phyloP scores from a whole-genome alignment of 1,140 invertebrate genomes.

The Geopemphigus sp. region DNA sequence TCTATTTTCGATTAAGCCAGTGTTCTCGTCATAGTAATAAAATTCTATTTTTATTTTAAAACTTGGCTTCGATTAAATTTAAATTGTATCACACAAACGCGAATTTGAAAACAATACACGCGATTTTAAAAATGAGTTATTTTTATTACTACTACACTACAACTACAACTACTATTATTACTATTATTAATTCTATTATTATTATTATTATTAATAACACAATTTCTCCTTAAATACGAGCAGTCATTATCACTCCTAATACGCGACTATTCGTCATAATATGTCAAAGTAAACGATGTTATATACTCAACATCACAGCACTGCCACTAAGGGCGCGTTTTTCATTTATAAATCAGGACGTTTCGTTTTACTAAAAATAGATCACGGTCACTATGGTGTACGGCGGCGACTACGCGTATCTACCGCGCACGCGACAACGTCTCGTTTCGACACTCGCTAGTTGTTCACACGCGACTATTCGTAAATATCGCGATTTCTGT shows the following conservation, averaged over 20 bases:
- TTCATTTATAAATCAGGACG: constrained; percentile 12
- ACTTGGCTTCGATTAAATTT: constrained; percentile 29
- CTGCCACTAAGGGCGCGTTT: constrained; percentile 10
- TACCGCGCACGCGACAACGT: constrained; percentile 17
- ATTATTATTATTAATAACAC: too few relatives aligned
- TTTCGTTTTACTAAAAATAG: constrained; percentile 39
- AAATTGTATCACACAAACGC: constrained; percentile 6
- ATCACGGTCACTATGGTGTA: constrained; percentile 21
- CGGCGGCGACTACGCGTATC: neutral
- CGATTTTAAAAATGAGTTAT: constrained; percentile 19
- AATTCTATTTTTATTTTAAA: constrained; percentile 27
- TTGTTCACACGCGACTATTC: neutral
- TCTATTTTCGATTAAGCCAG: constrained; percentile 38
- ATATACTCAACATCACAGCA: neutral
- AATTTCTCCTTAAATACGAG: neutral
- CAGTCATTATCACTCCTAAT: neutral
- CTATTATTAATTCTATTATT: neutral
- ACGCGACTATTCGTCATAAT: neutral
- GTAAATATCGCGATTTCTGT: neutral
- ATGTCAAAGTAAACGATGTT: neutral
- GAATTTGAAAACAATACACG: constrained; percentile 12
- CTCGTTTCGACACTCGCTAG: neutral
- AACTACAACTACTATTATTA: too few relatives aligned
- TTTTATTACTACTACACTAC: too few relatives aligned
- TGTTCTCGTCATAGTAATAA: constrained; percentile 20